A percentile compares a stretch with the other conserved stretches of the same genome.
Evolutionary conservation across 1,140 invertebrate species (phyloP).

Genomic region (Agrilus planipennis): DNA sequence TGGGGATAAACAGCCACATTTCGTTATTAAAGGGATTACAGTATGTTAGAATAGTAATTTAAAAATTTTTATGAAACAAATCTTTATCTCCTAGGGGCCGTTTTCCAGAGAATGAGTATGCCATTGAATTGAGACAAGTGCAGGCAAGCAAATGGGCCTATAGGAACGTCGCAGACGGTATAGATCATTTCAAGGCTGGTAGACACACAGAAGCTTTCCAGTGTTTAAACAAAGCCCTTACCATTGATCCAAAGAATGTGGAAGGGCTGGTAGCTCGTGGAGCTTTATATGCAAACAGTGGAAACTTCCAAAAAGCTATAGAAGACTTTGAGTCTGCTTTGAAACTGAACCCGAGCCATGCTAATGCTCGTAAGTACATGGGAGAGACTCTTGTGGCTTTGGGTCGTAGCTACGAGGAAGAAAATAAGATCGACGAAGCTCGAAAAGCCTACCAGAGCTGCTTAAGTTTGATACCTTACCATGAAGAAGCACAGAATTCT

Average conservation of each 20-base stretch:
- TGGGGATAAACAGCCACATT: slow-evolving; percentile 58
- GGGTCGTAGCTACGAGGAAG: slow-evolving; percentile 71
- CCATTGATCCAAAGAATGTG: slow-evolving; percentile 84
- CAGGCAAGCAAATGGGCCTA: slow-evolving; percentile 91
- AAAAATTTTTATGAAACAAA: neutral
- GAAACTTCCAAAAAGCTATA: slow-evolving; percentile 84
- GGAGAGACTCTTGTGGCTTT: slow-evolving; percentile 81
- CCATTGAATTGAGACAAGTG: slow-evolving; percentile 67
- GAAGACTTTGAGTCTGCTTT: slow-evolving; percentile 89
- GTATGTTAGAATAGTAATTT: slow-evolving; percentile 36
- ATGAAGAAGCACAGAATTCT: slow-evolving; percentile 73
- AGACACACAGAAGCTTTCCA: slow-evolving; percentile 88
- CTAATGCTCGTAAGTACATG: slow-evolving; percentile 91
- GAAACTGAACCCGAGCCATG: slow-evolving; percentile 76
- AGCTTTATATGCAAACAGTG: slow-evolving; percentile 87
- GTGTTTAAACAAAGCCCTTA: slow-evolving; percentile 84
- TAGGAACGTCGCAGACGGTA: slow-evolving; percentile 82
- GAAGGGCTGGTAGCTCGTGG: slow-evolving; percentile 89
- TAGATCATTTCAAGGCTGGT: slow-evolving; percentile 85
- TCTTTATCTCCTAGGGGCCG: slow-evolving; percentile 46
- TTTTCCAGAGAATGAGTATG: slow-evolving; percentile 70
- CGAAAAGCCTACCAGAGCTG: slow-evolving; percentile 74
- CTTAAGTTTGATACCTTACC: slow-evolving; percentile 63
- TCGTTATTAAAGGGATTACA: slow-evolving; percentile 64
- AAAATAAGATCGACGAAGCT: slow-evolving; percentile 74